A percentile compares a stretch with the other conserved stretches of the same genome.
Conservation (phyloP, 2,888 invertebrate species). For the Chirona hameri region DNA sequence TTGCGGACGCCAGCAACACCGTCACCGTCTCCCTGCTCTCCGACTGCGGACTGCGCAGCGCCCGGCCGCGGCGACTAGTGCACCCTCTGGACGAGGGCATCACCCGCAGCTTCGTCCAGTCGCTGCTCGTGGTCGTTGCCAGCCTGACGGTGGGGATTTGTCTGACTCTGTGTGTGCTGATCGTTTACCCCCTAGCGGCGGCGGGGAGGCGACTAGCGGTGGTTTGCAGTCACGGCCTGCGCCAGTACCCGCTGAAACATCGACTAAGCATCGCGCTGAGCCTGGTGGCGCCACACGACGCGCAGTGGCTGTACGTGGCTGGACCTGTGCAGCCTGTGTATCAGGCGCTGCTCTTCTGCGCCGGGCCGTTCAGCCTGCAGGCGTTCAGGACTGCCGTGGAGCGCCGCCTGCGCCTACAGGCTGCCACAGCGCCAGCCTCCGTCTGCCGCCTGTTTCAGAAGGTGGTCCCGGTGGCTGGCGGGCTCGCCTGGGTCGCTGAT, state of each 20-base stretch:
- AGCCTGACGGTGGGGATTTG: constrained; percentile 42
- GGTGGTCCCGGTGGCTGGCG: constrained; percentile 47
- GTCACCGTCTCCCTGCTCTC: not conserved
- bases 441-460: constrained; percentile 50
- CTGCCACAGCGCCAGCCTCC: constrained; percentile 34
- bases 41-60: not conserved
- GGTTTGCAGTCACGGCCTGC: constrained; percentile 40
- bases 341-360: constrained; percentile 52
- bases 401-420: constrained; percentile 48
- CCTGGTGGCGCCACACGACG: constrained; percentile 46
- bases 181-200: constrained; percentile 45
- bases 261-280: constrained; percentile 32
- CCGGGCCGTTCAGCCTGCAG: constrained; percentile 50
- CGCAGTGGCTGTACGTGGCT: constrained; percentile 49
- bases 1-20: too few species aligned
- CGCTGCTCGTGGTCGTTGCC: constrained; percentile 44
- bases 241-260: constrained; percentile 44
- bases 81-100: constrained; percentile 49
- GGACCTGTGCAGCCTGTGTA: constrained; percentile 47
- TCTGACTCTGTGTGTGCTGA: constrained; percentile 43
- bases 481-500: constrained; percentile 53
- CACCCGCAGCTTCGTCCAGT: constrained; percentile 41
- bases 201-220: constrained; percentile 42
- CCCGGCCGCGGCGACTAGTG: constrained; percentile 43
- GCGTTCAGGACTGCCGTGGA: constrained; percentile 51